Base-by-base conservation (phyloP, 2,888 invertebrate genomes). In the Sicus ferrugineus region DNA sequence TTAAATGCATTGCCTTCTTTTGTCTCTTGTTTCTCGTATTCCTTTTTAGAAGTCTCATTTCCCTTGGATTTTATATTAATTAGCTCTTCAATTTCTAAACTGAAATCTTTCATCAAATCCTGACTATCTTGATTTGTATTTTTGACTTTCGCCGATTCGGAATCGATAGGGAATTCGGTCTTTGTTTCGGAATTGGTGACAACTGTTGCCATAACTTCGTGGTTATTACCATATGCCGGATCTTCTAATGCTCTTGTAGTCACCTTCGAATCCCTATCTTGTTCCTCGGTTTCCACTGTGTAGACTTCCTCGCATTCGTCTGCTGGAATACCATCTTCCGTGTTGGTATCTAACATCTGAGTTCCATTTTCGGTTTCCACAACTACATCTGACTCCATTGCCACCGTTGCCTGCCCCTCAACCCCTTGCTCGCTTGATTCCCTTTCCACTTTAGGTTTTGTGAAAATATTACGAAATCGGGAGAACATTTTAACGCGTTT, bases 381-480 rank as follows among this genome's bases (percentile, higher is more conserved):
- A 42, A 7, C 42, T 42, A 9, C 14, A 0, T n/a, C n/a, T n/a
- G n/a, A n/a, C n/a, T n/a, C n/a, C n/a, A n/a, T 54, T 19, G 23
- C 3, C 21, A 11, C 56, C 3, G 23, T 23, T 16, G 7, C 26
- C 26, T 28, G 11, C 7, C 11, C 28, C 28, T 23, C 6, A 16
- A 34, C 7, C 26, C 16, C 28, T 28, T 7, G 28, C 28, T n/a
- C 3, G 56, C 19, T 50, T 16, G 52, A 54, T 48, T 68, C 68
- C 69, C 64, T 48, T 38, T 72, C 74, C 68, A 54, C 28, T 66
- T 75, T 81, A n/a, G 75, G 74, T 75, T 80, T 83, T 67, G 77
- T 80, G 78, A 83, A 82, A 65, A 84, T 75, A 73, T 83, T 80
- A 63, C 80, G 82, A 75, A 83, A 82, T 75, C 81, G 77, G 70